Conservation (phyloP, 2,797 vertebrate species). For the Gymnocypris eckloni region DNA sequence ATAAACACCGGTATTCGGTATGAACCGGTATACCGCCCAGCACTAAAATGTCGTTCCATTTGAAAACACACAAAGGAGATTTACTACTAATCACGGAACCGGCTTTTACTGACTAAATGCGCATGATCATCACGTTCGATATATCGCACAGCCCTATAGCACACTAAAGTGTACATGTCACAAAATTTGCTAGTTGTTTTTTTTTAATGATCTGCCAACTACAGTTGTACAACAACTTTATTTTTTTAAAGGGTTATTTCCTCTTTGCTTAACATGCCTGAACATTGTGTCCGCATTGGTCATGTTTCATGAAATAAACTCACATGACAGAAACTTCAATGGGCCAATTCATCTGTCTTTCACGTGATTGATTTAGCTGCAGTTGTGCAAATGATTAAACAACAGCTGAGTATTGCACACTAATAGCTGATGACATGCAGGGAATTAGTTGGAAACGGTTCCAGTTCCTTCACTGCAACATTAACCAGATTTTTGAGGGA, state of each 20-base stretch:
- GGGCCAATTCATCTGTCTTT: not conserved
- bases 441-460: not conserved
- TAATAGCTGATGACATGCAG: not conserved
- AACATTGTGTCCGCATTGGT: not conserved
- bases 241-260: not conserved
- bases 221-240: too few species aligned
- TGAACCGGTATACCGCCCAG: too few species aligned
- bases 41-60: too few species aligned
- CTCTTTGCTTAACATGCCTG: not conserved
- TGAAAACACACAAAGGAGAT: too few species aligned
- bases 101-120: too few species aligned
- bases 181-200: not conserved
- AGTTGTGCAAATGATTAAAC: not conserved
- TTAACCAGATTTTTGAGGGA: not conserved
- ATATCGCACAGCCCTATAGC: too few species aligned
- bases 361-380: not conserved
- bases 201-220: not conserved
- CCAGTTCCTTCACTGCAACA: not conserved
- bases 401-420: constrained; percentile 6
- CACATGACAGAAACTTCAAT: not conserved
- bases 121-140: too few species aligned
- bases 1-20: too few species aligned
- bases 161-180: not conserved
- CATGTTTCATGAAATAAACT: not conserved
- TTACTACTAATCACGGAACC: too few species aligned